A percentile compares a stretch with the other conserved stretches of the same genome.
phyloP scores from a whole-genome alignment of 2,888 invertebrate genomes.

The Thecocarcelia acutangulata region DNA sequence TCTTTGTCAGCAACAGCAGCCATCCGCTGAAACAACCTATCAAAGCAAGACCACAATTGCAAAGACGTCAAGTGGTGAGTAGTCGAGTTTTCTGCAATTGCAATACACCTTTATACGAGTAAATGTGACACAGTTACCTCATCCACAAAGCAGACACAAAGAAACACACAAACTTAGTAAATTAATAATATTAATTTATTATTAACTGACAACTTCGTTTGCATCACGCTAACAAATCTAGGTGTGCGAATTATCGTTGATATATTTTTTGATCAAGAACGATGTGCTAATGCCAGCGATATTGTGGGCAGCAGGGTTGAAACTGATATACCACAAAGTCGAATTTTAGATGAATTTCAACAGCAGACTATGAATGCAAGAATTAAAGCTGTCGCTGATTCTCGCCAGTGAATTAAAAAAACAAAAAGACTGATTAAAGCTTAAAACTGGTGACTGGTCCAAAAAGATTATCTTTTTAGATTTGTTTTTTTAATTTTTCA shows the following conservation, averaged over 20 bases:
- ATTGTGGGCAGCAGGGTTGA: conserved; percentile 79
- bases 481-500: no score
- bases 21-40: conserved; percentile 73
- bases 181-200: background rate
- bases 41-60: conserved; percentile 80
- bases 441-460: background rate
- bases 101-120: background rate
- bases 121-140: conserved; percentile 9
- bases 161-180: background rate
- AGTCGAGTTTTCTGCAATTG: background rate
- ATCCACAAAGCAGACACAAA: background rate
- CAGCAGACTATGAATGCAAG: conserved; percentile 70
- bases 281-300: conserved; percentile 71
- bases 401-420: background rate
- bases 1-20: conserved; percentile 34
- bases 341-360: conserved; percentile 78
- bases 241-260: conserved; percentile 80
- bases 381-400: background rate
- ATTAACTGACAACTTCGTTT: conserved; percentile 35
- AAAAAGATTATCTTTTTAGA: no score
- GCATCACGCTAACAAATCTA: conserved; percentile 60
- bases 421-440: background rate
- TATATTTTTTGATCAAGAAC: conserved; percentile 77
- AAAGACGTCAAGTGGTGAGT: conserved; percentile 77
- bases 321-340: conserved; percentile 79